These are phyloP conservation scores for Rhadinocentrus ornatus DNA, from an alignment of 2,797 vertebrate species.

Conservation along the genomic window DNA sequence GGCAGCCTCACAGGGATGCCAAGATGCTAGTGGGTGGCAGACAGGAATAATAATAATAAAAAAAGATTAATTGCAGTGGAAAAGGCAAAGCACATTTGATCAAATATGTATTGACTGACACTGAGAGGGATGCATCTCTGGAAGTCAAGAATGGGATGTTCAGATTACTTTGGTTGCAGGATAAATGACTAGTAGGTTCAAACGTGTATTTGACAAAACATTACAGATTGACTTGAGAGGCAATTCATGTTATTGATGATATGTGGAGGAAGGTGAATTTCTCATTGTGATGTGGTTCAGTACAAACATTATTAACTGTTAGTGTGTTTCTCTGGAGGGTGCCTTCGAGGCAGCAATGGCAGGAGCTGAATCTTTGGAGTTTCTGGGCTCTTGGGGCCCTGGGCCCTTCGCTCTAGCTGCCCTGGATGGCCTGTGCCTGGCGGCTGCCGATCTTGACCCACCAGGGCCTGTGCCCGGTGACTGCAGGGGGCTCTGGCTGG, in stretches of 20 bases:
- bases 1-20: conserved; percentile 69
- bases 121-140: conserved; percentile 54
- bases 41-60: conserved; percentile 53
- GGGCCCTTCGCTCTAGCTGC: no score
- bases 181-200: conserved; percentile 62
- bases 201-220: conserved; percentile 53
- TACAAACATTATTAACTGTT: conserved; percentile 52
- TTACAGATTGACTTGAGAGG: conserved; percentile 58
- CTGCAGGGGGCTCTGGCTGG: no score
- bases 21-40: conserved; percentile 72
- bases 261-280: conserved; percentile 42
- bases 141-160: conserved; percentile 41
- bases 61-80: conserved; percentile 77
- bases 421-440: no score
- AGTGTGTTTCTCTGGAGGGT: no score
- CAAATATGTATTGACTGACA: conserved; percentile 75
- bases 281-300: conserved; percentile 22
- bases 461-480: no score
- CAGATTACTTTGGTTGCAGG: conserved; percentile 15
- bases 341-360: no score
- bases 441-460: no score
- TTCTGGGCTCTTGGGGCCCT: no score
- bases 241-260: conserved; percentile 47
- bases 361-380: no score
- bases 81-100: conserved; percentile 71